Conservation (phyloP, 2,888 invertebrate species). For the Dione vanillae region DNA sequence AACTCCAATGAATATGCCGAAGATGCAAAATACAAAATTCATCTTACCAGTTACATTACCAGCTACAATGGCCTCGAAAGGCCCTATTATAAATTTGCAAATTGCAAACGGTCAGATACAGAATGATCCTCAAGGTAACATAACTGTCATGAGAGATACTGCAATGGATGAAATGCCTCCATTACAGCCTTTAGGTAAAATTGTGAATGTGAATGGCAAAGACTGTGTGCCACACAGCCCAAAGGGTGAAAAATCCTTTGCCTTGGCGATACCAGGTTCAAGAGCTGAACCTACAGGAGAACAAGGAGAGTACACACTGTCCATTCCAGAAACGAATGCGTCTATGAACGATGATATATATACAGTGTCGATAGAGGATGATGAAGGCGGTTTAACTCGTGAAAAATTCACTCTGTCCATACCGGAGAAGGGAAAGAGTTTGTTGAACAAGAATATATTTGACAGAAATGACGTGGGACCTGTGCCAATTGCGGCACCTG, state of each 20-base stretch:
- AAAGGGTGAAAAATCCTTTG: constrained; percentile 69
- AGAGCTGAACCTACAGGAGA: constrained; percentile 80
- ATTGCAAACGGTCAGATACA: constrained; percentile 87
- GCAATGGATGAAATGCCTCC: constrained; percentile 74
- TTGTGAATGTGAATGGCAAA: constrained; percentile 66
- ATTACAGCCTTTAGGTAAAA: constrained; percentile 71
- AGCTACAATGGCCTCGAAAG: constrained; percentile 83
- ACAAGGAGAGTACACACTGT: constrained; percentile 78
- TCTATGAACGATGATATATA: constrained; percentile 82
- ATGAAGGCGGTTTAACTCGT: constrained; percentile 68
- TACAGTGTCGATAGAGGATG: constrained; percentile 81
- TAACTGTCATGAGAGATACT: constrained; percentile 85
- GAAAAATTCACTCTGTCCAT: constrained; percentile 77
- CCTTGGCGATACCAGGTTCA: constrained; percentile 75
- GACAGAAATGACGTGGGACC: constrained; percentile 66
- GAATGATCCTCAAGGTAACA: constrained; percentile 84
- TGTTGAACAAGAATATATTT: constrained; percentile 69
- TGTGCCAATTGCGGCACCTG: constrained; percentile 73
- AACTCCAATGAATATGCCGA: constrained; percentile 84
- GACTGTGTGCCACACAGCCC: constrained; percentile 65
- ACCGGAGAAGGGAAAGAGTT: constrained; percentile 78
- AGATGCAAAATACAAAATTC: constrained; percentile 82
- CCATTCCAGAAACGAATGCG: constrained; percentile 80
- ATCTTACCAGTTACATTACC: constrained; percentile 80
- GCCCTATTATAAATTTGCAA: constrained; percentile 87